Conservation (phyloP, 1,140 invertebrate species). For the Wiebesia pumilae region DNA sequence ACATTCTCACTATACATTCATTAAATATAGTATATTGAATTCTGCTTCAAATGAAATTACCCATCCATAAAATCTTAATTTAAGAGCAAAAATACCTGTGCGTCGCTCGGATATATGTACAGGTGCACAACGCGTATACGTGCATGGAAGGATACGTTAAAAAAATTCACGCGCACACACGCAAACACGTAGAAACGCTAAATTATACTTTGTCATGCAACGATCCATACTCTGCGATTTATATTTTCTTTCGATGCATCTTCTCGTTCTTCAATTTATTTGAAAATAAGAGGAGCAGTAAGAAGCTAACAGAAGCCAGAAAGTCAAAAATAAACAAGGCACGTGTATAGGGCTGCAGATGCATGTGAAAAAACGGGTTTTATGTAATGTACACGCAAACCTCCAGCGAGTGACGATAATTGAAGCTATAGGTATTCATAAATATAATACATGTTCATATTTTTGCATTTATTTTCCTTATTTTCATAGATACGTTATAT, state of each 20-base stretch:
- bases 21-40: neutral
- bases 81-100: neutral
- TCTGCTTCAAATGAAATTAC: constrained; percentile 3
- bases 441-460: neutral
- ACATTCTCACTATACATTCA: neutral
- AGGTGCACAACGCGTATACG: neutral
- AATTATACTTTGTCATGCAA: constrained; percentile 19
- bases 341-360: neutral
- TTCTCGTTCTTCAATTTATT: constrained; percentile 7
- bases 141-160: no score
- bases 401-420: constrained; percentile 26
- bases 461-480: neutral
- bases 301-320: neutral
- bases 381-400: neutral
- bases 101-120: neutral
- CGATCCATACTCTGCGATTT: neutral
- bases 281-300: neutral
- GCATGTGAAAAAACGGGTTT: neutral
- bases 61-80: constrained; percentile 12
- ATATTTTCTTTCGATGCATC: constrained; percentile 10
- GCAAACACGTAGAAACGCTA: neutral
- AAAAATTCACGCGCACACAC: neutral
- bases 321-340: constrained; percentile 25
- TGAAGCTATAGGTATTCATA: constrained; percentile 45
- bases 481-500: neutral